Evolutionary conservation across 2,113 vertebrate species (phyloP).

Genomic region (Acrocephalus kingi): DNA sequence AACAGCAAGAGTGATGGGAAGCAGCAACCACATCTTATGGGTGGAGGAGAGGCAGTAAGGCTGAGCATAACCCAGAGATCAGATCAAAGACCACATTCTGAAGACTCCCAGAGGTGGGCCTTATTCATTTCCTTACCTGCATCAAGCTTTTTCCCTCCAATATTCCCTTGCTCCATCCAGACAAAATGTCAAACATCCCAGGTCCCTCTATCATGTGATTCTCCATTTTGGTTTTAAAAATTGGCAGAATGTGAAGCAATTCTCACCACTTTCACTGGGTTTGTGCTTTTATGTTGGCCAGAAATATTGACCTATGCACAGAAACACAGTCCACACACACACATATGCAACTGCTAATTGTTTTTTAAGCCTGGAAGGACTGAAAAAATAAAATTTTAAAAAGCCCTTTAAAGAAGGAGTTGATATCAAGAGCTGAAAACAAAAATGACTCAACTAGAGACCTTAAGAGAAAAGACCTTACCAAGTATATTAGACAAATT

Average conservation of each 20-base stretch:
- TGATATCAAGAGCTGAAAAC: not conserved
- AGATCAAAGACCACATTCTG: not conserved
- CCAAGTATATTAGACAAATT: not conserved
- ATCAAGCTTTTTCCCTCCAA: not conserved
- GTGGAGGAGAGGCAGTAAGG: fast-evolving
- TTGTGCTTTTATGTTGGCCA: not conserved
- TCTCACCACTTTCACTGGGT: not conserved
- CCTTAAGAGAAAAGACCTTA: not conserved
- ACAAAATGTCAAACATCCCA: not conserved
- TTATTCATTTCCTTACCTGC: not conserved
- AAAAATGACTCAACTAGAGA: not conserved
- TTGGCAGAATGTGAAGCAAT: not conserved
- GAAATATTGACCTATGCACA: not conserved
- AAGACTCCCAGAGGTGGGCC: not conserved
- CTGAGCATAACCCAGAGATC: not conserved
- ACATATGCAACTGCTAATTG: not conserved
- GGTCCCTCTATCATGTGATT: not conserved
- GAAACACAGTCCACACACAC: not conserved
- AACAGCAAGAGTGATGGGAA: not conserved
- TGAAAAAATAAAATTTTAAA: not conserved
- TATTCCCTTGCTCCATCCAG: not conserved
- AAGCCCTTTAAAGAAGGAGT: not conserved
- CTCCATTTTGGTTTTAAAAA: not conserved
- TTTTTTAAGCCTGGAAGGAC: not conserved
- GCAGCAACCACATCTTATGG: not conserved